These are phyloP conservation scores for Myocastor coypus DNA, from an alignment of 2,113 vertebrate genomes.

Conservation along the genomic window DNA sequence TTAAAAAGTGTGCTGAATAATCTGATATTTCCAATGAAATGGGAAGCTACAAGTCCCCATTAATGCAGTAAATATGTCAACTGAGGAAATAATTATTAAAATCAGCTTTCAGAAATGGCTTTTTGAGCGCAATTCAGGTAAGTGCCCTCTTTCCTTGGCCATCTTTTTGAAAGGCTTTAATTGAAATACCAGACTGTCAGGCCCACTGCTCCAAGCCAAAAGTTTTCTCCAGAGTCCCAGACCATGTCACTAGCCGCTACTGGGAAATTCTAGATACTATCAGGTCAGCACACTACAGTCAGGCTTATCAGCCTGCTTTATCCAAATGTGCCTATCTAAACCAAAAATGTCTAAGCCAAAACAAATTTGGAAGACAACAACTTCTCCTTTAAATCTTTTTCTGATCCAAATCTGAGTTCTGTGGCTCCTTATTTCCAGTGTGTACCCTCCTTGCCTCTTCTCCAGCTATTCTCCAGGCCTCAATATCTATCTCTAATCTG, in stretches of 20 bases:
- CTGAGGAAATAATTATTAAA: not conserved
- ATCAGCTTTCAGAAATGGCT: slow-evolving; percentile 6
- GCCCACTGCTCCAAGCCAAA: not conserved
- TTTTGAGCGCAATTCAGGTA: not conserved
- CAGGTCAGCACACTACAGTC: not conserved
- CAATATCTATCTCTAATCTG: not conserved
- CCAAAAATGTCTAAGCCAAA: not conserved
- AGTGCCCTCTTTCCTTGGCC: not conserved
- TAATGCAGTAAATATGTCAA: not conserved
- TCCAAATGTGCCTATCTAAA: not conserved
- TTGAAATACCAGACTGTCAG: not conserved
- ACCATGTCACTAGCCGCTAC: not conserved
- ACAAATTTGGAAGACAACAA: not conserved
- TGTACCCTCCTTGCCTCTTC: not conserved
- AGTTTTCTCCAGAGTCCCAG: not conserved
- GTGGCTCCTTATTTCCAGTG: not conserved
- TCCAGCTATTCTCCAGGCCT: not conserved
- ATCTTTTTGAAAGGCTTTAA: not conserved
- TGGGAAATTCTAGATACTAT: not conserved
- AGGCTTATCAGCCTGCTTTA: not conserved
- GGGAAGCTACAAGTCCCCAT: not conserved
- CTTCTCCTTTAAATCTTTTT: not conserved
- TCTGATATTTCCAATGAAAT: slow-evolving; percentile 34
- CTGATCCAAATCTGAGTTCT: not conserved
- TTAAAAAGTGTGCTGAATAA: slow-evolving; percentile 36